Base-by-base conservation (phyloP, 2,113 vertebrate genomes). In the Calcarius ornatus region DNA sequence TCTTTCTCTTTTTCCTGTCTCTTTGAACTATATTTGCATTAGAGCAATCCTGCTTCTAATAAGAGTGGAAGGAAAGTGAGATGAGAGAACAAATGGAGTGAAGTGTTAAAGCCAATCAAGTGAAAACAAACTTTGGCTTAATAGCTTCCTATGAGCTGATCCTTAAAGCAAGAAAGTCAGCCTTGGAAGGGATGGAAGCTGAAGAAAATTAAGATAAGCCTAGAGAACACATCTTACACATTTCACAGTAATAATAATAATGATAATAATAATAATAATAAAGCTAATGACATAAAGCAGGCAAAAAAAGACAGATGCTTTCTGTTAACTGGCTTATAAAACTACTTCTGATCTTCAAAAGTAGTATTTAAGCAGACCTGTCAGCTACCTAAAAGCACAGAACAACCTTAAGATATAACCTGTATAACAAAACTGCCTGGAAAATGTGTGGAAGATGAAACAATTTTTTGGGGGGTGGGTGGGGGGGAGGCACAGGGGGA, bases 121-220 rank as follows among this genome's bases (percentile, higher is more conserved):
- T 63, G 61, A 92, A 91, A 94, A 86, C 92, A 94, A 94, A 90
- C 90, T 93, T 90, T 64, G 76, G 72, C 72, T 77, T 95, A 83
- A 88, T 59, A 92, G 82, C 76, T 88, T 64, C 71, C 79, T 50
- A 4, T n/a, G 76, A 94, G 68, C 79, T 77, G 76, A 64, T 89
- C 50, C 73, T 86, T 81, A 75, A 91, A 71, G 48, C 48, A 81
- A 78, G 56, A 35, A 84, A 87, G 51, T 47, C 86, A 94, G 38
- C 40, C 91, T 50, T 85, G 53, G 51, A 68, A 92, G 73, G 73
- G 66, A 27, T 50, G n/a, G 57, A 71, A 23, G 50, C 54, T 86
- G 79, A 16, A 17, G 13, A 83, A 95, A 88, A 56, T 86, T 85
- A 57, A 85, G 85, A 70, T 59, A 80, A 86, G 24, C 42, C 56